Base-by-base conservation (phyloP, 2,113 vertebrate species). In the Muscicapa adusta region DNA sequence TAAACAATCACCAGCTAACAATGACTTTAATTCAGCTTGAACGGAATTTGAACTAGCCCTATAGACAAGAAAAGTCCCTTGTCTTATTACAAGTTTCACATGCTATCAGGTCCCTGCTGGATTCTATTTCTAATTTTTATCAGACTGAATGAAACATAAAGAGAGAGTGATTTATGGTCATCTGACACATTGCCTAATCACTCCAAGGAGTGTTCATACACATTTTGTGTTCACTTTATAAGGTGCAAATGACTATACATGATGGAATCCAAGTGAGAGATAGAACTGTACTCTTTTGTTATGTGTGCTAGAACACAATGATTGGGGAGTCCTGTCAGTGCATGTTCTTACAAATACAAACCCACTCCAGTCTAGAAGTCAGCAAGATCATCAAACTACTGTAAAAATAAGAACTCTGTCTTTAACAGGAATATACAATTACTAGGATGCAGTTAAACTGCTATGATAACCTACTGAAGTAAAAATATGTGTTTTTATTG, bases 41-140 rank as follows among this genome's bases (percentile, higher is more conserved):
- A 65, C 63, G 91, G 92, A 70, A 78, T 93, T 29, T 88, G 93
- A 96, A 95, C 82, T 38, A 83, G 60, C 40, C 48, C 75, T 94
- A 47, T 34, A 94, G 90, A 82, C 60, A 93, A 85, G 60, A 83
- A 89, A 89, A 56, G 40, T 94, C 75, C 63, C 88, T 56, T 94
- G 85, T 56, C 88, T 88, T 93, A 92, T 94, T 86, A 94, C 53
- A 88, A 90, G 68, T 95, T 94, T 90, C 82, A 81, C 45, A 67
- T 91, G 85, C 47, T 83, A 93, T 88, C 78, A 90, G 60, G 82
- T 86, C 88, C 60, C 85, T 71, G 88, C n/a, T 81, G 76, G 76
- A 94, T 91, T 33, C 61, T 63, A 61, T 86, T 92, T 81, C 85
- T 91, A 95, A 88, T 93, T 96, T 96, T 93, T 96, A 93, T 91